These are phyloP conservation scores for Cephus runcator DNA, from an alignment of 2,888 invertebrate species.

Conservation along the genomic window DNA sequence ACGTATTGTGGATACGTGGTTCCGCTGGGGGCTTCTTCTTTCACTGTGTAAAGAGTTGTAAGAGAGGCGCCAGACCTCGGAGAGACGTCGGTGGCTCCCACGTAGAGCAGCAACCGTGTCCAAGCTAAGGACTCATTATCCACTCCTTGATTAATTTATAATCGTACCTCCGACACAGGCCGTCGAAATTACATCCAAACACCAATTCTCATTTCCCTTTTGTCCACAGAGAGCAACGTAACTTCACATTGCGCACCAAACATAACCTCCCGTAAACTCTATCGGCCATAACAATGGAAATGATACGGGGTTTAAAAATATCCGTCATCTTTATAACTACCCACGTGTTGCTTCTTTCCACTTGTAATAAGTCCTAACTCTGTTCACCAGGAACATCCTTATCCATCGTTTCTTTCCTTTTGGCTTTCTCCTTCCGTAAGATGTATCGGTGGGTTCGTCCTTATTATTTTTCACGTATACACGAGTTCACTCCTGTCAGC, in stretches of 20 bases:
- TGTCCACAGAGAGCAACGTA: neutral
- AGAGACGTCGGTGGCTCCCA: constrained; percentile 44
- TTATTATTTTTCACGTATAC: neutral
- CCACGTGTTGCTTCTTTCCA: neutral
- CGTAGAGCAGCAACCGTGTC: constrained; percentile 52
- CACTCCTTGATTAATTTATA: constrained; percentile 14
- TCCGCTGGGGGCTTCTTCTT: neutral
- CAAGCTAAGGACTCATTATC: constrained; percentile 12
- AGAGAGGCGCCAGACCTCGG: constrained; percentile 38
- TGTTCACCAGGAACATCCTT: neutral
- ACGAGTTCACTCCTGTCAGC: too few relatives aligned
- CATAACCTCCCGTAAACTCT: neutral
- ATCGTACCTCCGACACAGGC: constrained; percentile 4
- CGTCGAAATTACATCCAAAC: neutral
- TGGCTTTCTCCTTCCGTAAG: too few relatives aligned
- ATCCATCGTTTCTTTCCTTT: neutral
- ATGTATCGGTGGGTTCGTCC: too few relatives aligned
- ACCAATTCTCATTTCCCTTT: neutral
- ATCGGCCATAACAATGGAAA: neutral
- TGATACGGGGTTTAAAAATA: neutral
- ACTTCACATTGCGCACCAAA: neutral
- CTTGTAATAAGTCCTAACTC: neutral
- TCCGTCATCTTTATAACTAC: neutral
- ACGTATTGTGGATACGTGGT: neutral
- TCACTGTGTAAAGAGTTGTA: neutral